Conservation (phyloP, 2,797 vertebrate species). For the Paramormyrops hopkinsi region DNA sequence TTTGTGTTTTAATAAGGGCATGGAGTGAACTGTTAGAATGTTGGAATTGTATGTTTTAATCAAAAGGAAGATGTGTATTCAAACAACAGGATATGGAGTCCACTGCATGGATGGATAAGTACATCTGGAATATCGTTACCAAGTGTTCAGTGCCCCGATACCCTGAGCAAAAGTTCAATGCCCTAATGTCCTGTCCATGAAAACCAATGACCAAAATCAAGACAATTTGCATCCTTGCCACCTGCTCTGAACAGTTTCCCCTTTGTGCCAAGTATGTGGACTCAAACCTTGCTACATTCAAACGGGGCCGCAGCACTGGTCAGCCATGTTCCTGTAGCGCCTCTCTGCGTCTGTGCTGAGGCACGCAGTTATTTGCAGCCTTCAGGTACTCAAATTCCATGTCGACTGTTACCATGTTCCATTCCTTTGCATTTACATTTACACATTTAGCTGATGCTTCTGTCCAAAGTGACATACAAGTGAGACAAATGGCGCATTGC, state of each 20-base stretch:
- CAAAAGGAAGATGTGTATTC: background rate
- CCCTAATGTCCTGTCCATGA: background rate
- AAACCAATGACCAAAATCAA: background rate
- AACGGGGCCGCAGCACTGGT: background rate
- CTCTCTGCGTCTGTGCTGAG: background rate
- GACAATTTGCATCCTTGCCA: background rate
- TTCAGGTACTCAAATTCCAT: background rate
- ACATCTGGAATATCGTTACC: background rate
- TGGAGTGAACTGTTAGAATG: background rate
- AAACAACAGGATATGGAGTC: background rate
- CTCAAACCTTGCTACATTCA: background rate
- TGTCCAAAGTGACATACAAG: background rate
- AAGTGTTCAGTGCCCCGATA: background rate
- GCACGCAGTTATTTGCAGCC: background rate
- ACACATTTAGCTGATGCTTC: background rate
- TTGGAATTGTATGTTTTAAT: background rate
- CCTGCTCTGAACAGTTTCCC: background rate
- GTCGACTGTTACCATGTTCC: background rate
- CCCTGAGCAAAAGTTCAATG: background rate
- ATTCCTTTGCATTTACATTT: background rate
- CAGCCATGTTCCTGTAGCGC: background rate
- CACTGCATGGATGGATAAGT: background rate
- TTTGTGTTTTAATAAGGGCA: background rate
- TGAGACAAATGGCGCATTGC: background rate
- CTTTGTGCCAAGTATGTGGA: background rate